phyloP scores from a whole-genome alignment of 2,888 invertebrate genomes.

The Arctia plantaginis region DNA sequence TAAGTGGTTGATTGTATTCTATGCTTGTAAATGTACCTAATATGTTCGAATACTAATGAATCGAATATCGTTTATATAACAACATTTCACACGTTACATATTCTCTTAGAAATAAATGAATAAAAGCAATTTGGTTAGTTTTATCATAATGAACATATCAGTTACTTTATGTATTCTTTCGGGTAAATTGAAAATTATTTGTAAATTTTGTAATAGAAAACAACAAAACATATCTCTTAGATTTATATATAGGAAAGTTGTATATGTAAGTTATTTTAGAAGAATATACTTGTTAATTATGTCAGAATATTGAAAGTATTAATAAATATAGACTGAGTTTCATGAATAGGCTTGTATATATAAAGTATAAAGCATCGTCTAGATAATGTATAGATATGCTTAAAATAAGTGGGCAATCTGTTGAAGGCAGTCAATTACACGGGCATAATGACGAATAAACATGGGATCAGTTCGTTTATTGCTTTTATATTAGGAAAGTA shows the following conservation, averaged over 20 bases:
- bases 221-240: slow-evolving; percentile 61
- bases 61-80: slow-evolving; percentile 1
- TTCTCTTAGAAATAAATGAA: slow-evolving; percentile 5
- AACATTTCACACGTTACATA: slow-evolving; percentile 2
- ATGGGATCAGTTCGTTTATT: slow-evolving; percentile 47
- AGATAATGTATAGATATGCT: slow-evolving; percentile 47
- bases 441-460: slow-evolving; percentile 41
- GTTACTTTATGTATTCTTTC: not conserved
- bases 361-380: slow-evolving; percentile 46
- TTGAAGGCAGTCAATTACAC: slow-evolving; percentile 56
- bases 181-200: slow-evolving; percentile 4
- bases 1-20: not conserved
- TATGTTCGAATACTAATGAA: slow-evolving; percentile 5
- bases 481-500: slow-evolving; percentile 49
- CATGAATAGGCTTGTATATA: slow-evolving; percentile 71
- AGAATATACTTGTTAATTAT: slow-evolving; percentile 45
- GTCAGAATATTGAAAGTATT: slow-evolving; percentile 64
- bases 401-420: slow-evolving; percentile 50
- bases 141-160: not conserved
- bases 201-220: slow-evolving; percentile 32
- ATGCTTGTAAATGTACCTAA: not conserved
- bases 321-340: slow-evolving; percentile 79
- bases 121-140: not conserved
- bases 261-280: slow-evolving; percentile 52
- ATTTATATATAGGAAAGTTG: slow-evolving; percentile 47